Evolutionary conservation across 2,113 vertebrate genomes (phyloP).

Genomic region (Phalacrocorax aristotelis): DNA sequence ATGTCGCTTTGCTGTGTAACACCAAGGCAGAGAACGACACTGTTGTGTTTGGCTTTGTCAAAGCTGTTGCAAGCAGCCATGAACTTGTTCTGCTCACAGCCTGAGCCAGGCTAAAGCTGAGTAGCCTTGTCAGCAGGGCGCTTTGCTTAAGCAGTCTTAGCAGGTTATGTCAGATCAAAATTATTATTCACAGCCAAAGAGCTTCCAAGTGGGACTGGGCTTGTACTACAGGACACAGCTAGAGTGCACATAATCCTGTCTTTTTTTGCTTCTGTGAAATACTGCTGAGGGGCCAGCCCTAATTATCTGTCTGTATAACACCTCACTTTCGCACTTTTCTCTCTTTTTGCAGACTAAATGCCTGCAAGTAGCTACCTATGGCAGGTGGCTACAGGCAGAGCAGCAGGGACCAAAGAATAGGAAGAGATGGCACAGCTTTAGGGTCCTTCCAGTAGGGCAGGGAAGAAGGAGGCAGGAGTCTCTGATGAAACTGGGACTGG

Average conservation of each 20-base stretch:
- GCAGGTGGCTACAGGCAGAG: neutral
- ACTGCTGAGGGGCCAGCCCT: neutral
- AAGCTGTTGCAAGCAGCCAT: neutral
- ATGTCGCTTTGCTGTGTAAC: neutral
- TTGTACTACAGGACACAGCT: neutral
- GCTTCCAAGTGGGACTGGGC: neutral
- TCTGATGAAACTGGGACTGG: neutral
- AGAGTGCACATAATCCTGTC: neutral
- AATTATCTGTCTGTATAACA: neutral
- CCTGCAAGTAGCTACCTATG: neutral
- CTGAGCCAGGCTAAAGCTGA: neutral
- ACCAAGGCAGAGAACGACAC: neutral
- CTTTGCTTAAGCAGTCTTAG: neutral
- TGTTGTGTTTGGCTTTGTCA: neutral
- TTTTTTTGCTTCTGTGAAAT: neutral
- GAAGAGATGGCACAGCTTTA: neutral
- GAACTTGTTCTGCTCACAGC: neutral
- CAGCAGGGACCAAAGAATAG: neutral
- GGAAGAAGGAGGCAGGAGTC: neutral
- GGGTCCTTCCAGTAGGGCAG: neutral
- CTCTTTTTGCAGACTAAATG: neutral
- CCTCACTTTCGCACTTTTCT: neutral
- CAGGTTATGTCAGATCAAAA: neutral
- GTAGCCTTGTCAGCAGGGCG: neutral
- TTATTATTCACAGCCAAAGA: neutral